These are phyloP conservation scores for Chauna torquata DNA, from an alignment of 2,113 vertebrate species.

Conservation along the genomic window DNA sequence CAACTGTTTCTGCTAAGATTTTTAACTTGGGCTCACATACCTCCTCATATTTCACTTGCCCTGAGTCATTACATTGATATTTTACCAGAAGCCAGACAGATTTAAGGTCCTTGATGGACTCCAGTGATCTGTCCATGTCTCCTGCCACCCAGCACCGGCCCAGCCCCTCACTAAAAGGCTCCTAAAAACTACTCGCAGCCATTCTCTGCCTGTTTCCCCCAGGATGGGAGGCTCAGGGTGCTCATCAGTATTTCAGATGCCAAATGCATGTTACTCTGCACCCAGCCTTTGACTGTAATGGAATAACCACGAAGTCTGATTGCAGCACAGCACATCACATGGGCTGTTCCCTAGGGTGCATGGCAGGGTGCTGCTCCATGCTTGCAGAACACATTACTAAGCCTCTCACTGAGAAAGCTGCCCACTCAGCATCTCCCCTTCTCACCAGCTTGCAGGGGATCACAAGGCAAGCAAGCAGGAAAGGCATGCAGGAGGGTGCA, in stretches of 20 bases:
- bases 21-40: background rate
- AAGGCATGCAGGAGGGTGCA: accelerated
- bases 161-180: background rate
- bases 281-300: background rate
- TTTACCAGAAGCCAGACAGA: background rate
- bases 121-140: background rate
- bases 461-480: accelerated
- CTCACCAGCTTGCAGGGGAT: background rate
- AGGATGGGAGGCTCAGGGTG: background rate
- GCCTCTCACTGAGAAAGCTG: accelerated
- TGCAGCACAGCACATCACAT: accelerated
- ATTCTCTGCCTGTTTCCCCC: accelerated
- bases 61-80: background rate
- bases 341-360: background rate
- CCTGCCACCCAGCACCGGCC: accelerated
- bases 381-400: background rate
- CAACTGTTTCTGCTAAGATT: background rate
- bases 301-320: accelerated
- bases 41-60: background rate
- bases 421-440: background rate
- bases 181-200: background rate
- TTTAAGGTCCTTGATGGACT: background rate
- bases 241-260: background rate
- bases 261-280: background rate
- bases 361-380: background rate